Evolutionary conservation across 2,888 invertebrate species (phyloP).

Genomic region (Drosophila paucipuncta): DNA sequence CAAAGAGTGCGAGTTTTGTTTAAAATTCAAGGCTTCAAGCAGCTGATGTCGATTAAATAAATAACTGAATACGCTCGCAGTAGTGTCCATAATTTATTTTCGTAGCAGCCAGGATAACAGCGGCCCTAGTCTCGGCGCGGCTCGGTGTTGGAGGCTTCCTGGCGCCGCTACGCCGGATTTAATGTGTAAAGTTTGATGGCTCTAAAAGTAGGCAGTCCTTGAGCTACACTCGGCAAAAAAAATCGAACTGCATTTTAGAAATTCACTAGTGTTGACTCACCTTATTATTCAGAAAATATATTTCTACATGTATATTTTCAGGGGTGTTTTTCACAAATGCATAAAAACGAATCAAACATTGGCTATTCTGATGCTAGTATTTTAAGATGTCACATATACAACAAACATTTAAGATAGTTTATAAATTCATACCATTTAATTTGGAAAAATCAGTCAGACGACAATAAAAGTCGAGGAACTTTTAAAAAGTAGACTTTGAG

Average conservation of each 20-base stretch:
- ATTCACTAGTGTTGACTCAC: neutral
- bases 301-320: neutral
- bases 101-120: constrained; percentile 9
- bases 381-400: too few species aligned
- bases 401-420: too few species aligned
- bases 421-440: too few species aligned
- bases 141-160: constrained; percentile 6
- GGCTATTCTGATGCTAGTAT: too few species aligned
- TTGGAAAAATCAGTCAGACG: too few species aligned
- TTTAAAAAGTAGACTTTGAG: neutral
- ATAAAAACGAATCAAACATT: neutral
- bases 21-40: constrained; percentile 61
- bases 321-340: too few species aligned
- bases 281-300: neutral
- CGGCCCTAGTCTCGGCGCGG: too few species aligned
- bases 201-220: constrained; percentile 13
- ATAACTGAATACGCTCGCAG: constrained; percentile 56
- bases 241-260: neutral
- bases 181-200: constrained; percentile 70
- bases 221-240: neutral
- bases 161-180: constrained; percentile 60
- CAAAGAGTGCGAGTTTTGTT: constrained; percentile 21
- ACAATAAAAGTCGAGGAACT: too few species aligned
- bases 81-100: constrained; percentile 71
- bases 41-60: constrained; percentile 75